Base-by-base conservation (phyloP, 2,888 invertebrate genomes). In the Amphipyra tragopoginis region DNA sequence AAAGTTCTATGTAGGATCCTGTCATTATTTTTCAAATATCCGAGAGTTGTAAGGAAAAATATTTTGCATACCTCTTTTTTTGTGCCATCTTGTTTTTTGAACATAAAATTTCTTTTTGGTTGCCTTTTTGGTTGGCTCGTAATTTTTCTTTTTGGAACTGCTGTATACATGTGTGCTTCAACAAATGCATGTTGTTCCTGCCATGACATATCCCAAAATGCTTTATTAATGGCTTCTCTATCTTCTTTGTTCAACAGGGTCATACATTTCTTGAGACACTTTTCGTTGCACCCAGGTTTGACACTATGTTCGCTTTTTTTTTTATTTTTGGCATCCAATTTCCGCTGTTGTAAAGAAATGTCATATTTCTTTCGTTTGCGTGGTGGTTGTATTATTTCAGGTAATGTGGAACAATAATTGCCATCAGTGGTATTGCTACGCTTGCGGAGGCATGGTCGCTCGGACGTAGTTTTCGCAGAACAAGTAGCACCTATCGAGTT, bases 61-160 rank as follows among this genome's bases (percentile, higher is more conserved):
- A 59, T 45, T 59, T 66, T 71, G 33, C 71, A 66, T 21, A 71
- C 67, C 15, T 65, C 49, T 39, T 42, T 36, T 51, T 26, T 55
- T 9, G 33, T 63, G 7, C 48, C 59, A 42, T 71, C 64, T 10
- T 38, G 11, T 52, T 70, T 72, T 60, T 71, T 61, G 4, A 72
- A 40, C 15, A 9, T 15, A 50, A 72, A 72, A 39, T 2, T 60
- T 47, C 65, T 60, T 64, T 61, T 75, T 61, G 67, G 65, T 34
- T 65, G 56, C 42, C 72, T 61, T 43, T 69, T 72, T 13, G 69
- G 69, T 48, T 65, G 40, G 15, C 36, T 51, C 0, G 65, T 64
- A 21, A 48, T 55, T 53, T 69, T 72, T 44, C 71, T 52, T 42
- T 75, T 75, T 8, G 74, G 71, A 9, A 66, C 55, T 53, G 66